Evolutionary conservation across 2,113 vertebrate genomes (phyloP), one percentile per base, ranked within the genome.

Genomic region (Paedocypris sp.): DNA sequence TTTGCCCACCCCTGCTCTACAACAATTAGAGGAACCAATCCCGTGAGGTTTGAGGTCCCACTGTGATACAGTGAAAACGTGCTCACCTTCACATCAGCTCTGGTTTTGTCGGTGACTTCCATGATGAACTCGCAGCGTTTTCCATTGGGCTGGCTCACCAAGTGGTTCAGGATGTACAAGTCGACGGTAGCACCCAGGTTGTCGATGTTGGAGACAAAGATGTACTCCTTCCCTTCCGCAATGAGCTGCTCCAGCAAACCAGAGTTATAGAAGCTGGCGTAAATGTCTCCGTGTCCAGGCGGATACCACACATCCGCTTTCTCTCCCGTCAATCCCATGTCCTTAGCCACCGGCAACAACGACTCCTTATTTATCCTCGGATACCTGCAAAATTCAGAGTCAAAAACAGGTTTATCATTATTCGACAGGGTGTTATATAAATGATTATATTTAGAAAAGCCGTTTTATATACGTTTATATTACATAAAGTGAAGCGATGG

Each of bases 121-220:
- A 93, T 93, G 70, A 93, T 83, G 66, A 93, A 93, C 73, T 93
- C 91, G 43, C 90, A 92, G 64, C 85, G 85, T 64, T 89, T 92
- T 41, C 89, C 91, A 10, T 89, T 90, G 50, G 90, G 91, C 38
- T 88, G 85, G 72, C 86, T 89, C 84, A 89, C 87, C 22, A 92
- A 86, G 54, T 91, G 89, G 70, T 91, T 89, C 60, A 93, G 86
- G 75, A 93, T 91, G 70, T 89, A 83, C 69, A 93, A 88, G 77
- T 93, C 91, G 66, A 93, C 90, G 1, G 91, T 93, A 67, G 91
- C 91, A 12, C 91, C 91, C 75, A 93, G 84, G 73, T 93, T 93
- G 75, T 93, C 91, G 62, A 93, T 93, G 67, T 93, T 93, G 66
- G 91, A 93, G 63, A 92, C 90, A 76, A 93, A 93, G 75, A 93